Base-by-base conservation (phyloP, 2,113 vertebrate species). In the Pristiophorus japonicus region DNA sequence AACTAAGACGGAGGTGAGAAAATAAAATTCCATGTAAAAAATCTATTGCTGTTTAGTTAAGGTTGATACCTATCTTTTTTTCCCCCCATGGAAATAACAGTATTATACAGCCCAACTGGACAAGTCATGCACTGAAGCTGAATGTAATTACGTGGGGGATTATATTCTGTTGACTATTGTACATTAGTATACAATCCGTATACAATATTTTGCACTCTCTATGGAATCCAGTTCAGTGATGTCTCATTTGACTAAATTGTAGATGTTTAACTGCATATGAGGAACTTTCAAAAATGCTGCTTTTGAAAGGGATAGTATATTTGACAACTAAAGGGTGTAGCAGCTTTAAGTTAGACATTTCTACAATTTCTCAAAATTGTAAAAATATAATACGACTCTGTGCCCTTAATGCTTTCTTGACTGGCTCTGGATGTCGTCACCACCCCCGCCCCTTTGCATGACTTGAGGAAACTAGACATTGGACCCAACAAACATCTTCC, bases 1-100 rank as follows among this genome's bases (percentile, higher is more conserved):
- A 98, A 96, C 97, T 99, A n/a, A 98, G 97, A 96, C 98, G 97
- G 97, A 98, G 98, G 99, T 99, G 96, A 38, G 95, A 91, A 14
- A 63, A 62, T 55, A 5, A 10, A 38, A 95, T 12, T 27, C 12
- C n/a, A 16, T 63, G 4, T 18, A 11, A 66, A 66, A 90, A 51
- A 59, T 73, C 5, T 22, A 42, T 92, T 34, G 7, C 59, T 93
- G 7, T 30, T 67, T 88, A 30, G 47, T 27, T 30, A 51, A 87
- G 47, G 1, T 87, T 87, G 84, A 87, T 87, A 4, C 51, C 59
- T 27, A 30, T 70, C 4, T 1, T 4, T 70, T 27, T 70, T n/a
- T n/a, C n/a, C 67, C 67, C 20, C 24, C 20, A 87, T 30, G 22
- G 55, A 22, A 22, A 92, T 1, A 22, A 6, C 8, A 91, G 55